These are phyloP conservation scores for Poecilia gillii DNA, from an alignment of 2,797 vertebrate genomes.

Conservation along the genomic window DNA sequence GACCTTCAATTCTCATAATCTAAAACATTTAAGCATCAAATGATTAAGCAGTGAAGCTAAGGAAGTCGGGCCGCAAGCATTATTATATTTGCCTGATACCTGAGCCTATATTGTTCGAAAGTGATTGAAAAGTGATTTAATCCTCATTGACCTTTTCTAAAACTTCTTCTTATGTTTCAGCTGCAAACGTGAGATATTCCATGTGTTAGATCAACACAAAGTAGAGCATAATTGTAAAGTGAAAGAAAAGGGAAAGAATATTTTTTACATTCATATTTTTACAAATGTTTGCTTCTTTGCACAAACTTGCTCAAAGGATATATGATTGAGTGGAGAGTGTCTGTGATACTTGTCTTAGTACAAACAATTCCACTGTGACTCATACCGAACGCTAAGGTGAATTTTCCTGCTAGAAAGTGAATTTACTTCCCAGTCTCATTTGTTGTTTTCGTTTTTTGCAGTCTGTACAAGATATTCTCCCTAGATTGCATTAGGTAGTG, in stretches of 20 bases:
- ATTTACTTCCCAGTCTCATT: not conserved
- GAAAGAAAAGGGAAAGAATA: not conserved
- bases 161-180: not conserved
- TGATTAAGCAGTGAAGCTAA: not conserved
- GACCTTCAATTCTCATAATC: too few species aligned
- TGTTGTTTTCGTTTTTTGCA: not conserved
- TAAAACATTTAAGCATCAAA: not conserved
- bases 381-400: not conserved
- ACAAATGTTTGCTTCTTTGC: not conserved
- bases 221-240: not conserved
- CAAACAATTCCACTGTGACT: not conserved
- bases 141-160: not conserved
- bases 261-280: not conserved
- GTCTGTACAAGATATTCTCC: not conserved
- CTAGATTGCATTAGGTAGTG: not conserved
- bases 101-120: not conserved
- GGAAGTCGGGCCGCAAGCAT: not conserved
- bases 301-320: not conserved
- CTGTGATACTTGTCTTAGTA: not conserved
- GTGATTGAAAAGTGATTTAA: not conserved
- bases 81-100: not conserved
- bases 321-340: not conserved
- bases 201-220: not conserved
- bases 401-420: not conserved
- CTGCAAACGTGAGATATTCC: not conserved